These are phyloP conservation scores for Euzophera pinguis DNA, from an alignment of 2,888 invertebrate species.

Conservation along the genomic window DNA sequence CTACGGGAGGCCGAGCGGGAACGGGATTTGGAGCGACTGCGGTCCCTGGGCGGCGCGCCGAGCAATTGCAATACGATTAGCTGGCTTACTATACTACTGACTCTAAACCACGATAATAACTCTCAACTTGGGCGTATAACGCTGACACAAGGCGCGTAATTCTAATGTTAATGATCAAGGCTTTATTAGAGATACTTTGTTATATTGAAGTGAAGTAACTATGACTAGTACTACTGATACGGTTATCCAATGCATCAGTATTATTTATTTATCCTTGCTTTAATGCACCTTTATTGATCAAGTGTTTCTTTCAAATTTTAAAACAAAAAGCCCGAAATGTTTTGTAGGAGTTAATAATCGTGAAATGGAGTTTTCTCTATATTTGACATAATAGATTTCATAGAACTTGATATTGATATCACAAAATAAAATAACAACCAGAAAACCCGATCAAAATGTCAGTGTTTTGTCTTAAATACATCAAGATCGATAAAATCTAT, in stretches of 20 bases:
- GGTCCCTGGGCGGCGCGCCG: constrained; percentile 47
- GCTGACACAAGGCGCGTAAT: too few relatives aligned
- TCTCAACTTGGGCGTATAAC: not conserved
- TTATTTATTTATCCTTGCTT: too few relatives aligned
- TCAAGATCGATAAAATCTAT: not conserved
- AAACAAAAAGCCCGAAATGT: not conserved
- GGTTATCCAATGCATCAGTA: too few relatives aligned
- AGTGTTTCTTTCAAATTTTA: too few relatives aligned
- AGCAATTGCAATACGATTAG: constrained; percentile 12
- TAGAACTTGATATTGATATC: not conserved
- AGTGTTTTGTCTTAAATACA: not conserved
- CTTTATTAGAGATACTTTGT: too few relatives aligned
- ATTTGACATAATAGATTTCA: not conserved
- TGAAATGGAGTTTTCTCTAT: not conserved
- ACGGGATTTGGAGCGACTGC: constrained; percentile 60
- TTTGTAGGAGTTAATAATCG: not conserved
- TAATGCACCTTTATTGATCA: too few relatives aligned
- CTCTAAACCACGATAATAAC: not conserved
- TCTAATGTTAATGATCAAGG: too few relatives aligned
- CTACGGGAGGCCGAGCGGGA: constrained; percentile 50
- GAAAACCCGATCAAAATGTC: too few relatives aligned
- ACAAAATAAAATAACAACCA: too few relatives aligned
- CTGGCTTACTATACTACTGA: not conserved
- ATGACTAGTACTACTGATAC: too few relatives aligned
- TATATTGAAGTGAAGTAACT: too few relatives aligned